phyloP scores from a whole-genome alignment of 2,888 invertebrate genomes.

The Drosophila villosipedis region DNA sequence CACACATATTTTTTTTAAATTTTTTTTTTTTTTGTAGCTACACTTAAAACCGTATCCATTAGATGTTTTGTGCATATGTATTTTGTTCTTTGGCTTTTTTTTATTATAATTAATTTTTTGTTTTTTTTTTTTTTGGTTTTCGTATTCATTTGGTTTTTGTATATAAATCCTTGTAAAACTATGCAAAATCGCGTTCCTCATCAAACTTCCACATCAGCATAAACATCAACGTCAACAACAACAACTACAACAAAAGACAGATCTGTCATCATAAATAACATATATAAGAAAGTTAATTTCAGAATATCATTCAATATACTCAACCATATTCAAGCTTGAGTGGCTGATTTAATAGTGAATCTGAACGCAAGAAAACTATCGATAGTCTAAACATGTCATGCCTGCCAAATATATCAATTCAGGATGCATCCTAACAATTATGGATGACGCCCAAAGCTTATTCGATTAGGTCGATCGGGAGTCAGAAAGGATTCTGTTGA shows the following conservation, averaged over 20 bases:
- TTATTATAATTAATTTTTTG: background rate
- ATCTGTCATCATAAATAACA: background rate
- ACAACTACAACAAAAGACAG: background rate
- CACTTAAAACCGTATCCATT: slow-evolving; percentile 75
- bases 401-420: background rate
- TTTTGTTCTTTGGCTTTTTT: slow-evolving; percentile 35
- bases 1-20: slow-evolving; percentile 59
- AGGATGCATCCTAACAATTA: background rate
- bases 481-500: background rate
- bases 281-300: background rate
- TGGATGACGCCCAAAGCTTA: background rate
- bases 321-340: background rate
- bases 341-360: background rate
- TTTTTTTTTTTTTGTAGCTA: slow-evolving; percentile 60
- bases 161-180: slow-evolving; percentile 43
- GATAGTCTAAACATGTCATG: background rate
- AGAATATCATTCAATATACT: background rate
- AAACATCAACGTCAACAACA: slow-evolving; percentile 6
- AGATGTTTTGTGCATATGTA: slow-evolving; percentile 74
- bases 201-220: slow-evolving; percentile 9
- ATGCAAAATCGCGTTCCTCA: slow-evolving; percentile 9
- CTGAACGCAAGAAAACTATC: background rate
- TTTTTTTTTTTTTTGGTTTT: slow-evolving; percentile 11
- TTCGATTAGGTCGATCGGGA: background rate
- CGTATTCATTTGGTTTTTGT: slow-evolving; percentile 23